Conservation (phyloP, 2,797 vertebrate genomes). For the Leptatherina wallacei region DNA sequence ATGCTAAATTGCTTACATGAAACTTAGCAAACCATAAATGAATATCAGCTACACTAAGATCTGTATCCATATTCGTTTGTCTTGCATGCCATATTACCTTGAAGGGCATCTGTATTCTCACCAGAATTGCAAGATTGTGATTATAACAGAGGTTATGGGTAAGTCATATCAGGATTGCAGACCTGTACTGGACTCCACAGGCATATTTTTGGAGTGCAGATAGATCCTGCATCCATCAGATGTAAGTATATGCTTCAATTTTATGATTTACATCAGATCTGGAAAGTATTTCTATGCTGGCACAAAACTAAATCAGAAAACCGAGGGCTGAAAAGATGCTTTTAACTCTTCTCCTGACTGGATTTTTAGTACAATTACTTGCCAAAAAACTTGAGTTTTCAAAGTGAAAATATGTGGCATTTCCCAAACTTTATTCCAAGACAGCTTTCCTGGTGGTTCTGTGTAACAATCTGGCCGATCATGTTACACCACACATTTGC, state of each 20-base stretch:
- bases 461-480: no score
- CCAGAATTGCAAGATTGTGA: no score
- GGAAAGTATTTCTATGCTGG: not conserved
- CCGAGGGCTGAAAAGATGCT: not conserved
- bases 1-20: not conserved
- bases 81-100: not conserved
- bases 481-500: no score
- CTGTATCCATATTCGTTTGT: not conserved
- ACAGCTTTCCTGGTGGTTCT: not conserved
- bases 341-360: not conserved
- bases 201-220: no score
- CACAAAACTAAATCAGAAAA: not conserved
- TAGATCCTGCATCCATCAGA: no score
- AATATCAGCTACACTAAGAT: not conserved
- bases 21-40: not conserved
- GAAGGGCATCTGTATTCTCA: no score
- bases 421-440: not conserved
- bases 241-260: not conserved
- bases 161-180: no score
- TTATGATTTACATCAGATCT: not conserved
- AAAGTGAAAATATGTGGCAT: not conserved
- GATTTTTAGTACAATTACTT: not conserved
- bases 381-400: not conserved
- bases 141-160: no score
- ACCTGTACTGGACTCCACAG: no score